Evolutionary conservation across 2,797 vertebrate species (phyloP), one percentile per base, ranked within the genome.

Genomic region (Anabas testudineus): DNA sequence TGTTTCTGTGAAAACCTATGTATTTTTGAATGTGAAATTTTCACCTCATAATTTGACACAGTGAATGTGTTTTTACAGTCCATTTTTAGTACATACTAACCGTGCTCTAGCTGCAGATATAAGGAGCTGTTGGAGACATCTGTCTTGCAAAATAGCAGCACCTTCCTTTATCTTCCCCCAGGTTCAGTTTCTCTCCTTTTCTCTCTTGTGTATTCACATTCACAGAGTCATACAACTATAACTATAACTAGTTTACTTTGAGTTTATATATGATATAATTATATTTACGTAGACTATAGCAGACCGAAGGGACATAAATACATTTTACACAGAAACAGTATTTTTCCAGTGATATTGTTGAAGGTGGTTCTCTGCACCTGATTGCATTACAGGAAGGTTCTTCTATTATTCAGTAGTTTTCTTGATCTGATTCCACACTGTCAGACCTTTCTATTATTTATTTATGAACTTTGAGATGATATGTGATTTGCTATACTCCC

Each of bases 321-420:
- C 30, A 78, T 83, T 87, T 70, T 57, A 47, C 45, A 28, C 22
- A 2, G 15, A 55, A 36, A 58, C 37, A 69, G 41, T 55, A 24
- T 48, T 43, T 61, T 70, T 52, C 39, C 55, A 64, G 28, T n/a
- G 37, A 63, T 55, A 22, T 32, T 32, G 45, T 68, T 18, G 5
- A 67, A 41, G 48, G 7, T 43, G 55, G 51, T 42, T 18, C 63
- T 41, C 49, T 42, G 56, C 24, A 58, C 82, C 60, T 26, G 72
- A 78, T 70, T 78, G 66, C 76, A 76, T 81, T 80, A 82, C 74
- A 65, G 74, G 49, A 60, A 70, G 56, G 52, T 42, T 67, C 71
- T 67, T 90, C 73, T 80, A 88, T 90, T 89, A 89, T 90, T 90
- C 78, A 90, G 26, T 16, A 83, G 82, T 77, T 80, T 68, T 43